These are phyloP conservation scores for Himalopsyche anomala DNA, from an alignment of 2,888 invertebrate genomes.

Conservation along the genomic window DNA sequence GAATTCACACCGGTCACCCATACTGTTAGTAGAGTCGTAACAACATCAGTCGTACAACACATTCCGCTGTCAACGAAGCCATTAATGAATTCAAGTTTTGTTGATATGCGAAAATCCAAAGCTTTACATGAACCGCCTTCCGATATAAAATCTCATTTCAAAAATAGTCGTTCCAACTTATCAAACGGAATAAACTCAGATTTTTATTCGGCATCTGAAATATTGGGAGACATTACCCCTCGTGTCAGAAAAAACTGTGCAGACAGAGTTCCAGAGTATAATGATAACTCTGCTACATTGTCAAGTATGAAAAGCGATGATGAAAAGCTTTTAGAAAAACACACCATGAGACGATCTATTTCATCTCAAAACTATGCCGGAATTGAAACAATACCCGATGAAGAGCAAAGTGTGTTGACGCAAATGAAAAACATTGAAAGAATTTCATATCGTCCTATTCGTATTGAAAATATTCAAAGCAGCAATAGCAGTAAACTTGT, in stretches of 20 bases:
- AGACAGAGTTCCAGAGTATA: conserved; percentile 11
- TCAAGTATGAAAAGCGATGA: conserved; percentile 76
- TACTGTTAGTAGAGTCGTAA: conserved; percentile 71
- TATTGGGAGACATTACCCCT: conserved; percentile 20
- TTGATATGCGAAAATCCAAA: conserved; percentile 46
- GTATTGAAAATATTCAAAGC: conserved; percentile 65
- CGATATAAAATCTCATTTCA: conserved; percentile 24
- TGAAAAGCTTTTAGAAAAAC: conserved; percentile 74
- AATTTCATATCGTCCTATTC: conserved; percentile 74
- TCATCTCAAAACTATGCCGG: conserved; percentile 76
- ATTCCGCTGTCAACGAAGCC: conserved; percentile 61
- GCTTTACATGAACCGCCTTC: not conserved
- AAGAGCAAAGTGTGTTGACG: conserved; percentile 50
- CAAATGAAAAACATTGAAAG: conserved; percentile 66
- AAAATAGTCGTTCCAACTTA: conserved; percentile 40
- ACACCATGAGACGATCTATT: conserved; percentile 71
- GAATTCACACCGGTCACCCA: conserved; percentile 77
- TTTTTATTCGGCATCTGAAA: conserved; percentile 32
- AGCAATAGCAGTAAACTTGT: conserved; percentile 58
- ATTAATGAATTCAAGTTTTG: conserved; percentile 55
- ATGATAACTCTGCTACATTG: not conserved
- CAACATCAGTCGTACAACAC: conserved; percentile 64
- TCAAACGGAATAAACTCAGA: conserved; percentile 43
- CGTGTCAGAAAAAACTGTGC: conserved; percentile 1
- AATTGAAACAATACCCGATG: conserved; percentile 71